These are phyloP conservation scores for Psylliodes chrysocephalus DNA, from an alignment of 2,888 invertebrate species.

Conservation along the genomic window DNA sequence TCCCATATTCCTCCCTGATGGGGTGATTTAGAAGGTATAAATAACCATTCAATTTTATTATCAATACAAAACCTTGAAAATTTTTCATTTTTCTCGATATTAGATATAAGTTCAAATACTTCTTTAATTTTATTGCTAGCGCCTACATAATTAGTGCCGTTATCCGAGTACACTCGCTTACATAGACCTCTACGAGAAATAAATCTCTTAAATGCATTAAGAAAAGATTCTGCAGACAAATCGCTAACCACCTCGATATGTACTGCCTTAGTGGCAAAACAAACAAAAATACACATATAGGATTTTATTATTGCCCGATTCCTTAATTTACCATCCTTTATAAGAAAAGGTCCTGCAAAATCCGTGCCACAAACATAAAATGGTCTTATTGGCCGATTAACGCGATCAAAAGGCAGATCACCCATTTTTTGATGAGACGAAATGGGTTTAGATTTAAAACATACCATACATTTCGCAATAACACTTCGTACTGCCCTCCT, in stretches of 20 bases:
- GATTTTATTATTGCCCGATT: not conserved
- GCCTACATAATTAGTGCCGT: constrained; percentile 20
- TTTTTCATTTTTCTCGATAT: not conserved
- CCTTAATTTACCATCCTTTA: constrained; percentile 10
- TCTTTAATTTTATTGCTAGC: constrained; percentile 2
- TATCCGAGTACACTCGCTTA: constrained; percentile 24
- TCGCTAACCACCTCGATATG: constrained; percentile 26
- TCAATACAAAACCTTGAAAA: not conserved
- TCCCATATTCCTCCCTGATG: not conserved
- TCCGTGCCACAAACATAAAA: constrained; percentile 20
- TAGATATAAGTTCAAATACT: not conserved
- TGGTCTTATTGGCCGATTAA: not conserved
- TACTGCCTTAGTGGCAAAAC: constrained; percentile 24
- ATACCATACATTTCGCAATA: not conserved
- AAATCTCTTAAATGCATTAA: constrained; percentile 26
- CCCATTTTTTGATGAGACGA: constrained; percentile 2
- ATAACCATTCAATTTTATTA: too few species aligned
- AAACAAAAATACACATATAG: constrained; percentile 20
- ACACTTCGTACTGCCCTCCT: not conserved
- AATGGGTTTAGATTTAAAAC: not conserved
- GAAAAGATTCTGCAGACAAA: constrained; percentile 17
- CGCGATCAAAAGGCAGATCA: constrained; percentile 1
- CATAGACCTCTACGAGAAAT: constrained; percentile 27
- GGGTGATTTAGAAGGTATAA: too few species aligned
- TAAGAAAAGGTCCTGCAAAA: constrained; percentile 24